Percentiles rank a stretch among this genome's conserved stretches.
These are phyloP conservation scores for Lepidostoma basale DNA, from an alignment of 1,140 invertebrate genomes.

Conservation along the genomic window DNA sequence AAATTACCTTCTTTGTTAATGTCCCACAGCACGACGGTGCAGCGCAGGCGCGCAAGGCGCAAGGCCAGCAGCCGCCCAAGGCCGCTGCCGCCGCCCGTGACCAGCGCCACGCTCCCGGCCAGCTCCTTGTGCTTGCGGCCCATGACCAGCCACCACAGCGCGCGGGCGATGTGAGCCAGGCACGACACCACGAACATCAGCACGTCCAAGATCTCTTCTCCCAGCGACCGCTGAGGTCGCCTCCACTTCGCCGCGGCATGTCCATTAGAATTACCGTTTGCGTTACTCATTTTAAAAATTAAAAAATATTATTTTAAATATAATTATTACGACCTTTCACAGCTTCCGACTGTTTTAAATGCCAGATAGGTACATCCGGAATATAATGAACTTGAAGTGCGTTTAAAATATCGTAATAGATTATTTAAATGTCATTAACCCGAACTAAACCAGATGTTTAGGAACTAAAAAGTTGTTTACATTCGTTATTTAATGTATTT, in stretches of 20 bases:
- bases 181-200: slow-evolving; percentile 67
- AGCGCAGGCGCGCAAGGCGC: slow-evolving; percentile 78
- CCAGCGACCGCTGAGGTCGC: background rate
- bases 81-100: slow-evolving; percentile 90
- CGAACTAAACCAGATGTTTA: too few relatives aligned
- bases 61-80: slow-evolving; percentile 84
- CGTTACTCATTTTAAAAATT: background rate
- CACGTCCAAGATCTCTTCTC: background rate
- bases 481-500: too few relatives aligned
- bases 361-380: too few relatives aligned
- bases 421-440: too few relatives aligned
- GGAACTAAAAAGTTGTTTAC: too few relatives aligned
- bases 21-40: slow-evolving; percentile 87
- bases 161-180: slow-evolving; percentile 60
- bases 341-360: background rate
- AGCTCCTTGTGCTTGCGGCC: slow-evolving; percentile 66
- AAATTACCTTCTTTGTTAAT: slow-evolving; percentile 80
- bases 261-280: background rate
- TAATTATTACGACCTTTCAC: background rate
- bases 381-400: too few relatives aligned
- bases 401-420: too few relatives aligned
- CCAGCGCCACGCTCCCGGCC: slow-evolving; percentile 76
- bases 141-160: slow-evolving; percentile 59
- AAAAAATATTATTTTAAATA: background rate
- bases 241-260: background rate